A percentile compares a stretch with the other conserved stretches of the same genome.
Evolutionary conservation across 1,140 invertebrate genomes (phyloP).

Genomic region (Leptinotarsa lineolata): DNA sequence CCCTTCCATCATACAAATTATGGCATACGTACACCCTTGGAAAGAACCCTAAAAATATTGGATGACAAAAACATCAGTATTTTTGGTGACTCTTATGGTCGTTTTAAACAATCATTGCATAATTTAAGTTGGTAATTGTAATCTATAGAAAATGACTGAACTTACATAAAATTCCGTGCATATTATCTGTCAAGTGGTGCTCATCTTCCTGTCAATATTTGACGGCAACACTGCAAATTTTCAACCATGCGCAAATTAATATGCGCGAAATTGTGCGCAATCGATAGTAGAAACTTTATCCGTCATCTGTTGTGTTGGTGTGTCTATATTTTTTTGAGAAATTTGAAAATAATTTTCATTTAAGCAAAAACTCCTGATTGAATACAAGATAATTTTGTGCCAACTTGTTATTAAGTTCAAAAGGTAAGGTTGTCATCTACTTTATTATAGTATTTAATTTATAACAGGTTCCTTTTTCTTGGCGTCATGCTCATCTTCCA

Average conservation of each 20-base stretch:
- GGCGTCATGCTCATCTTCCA: slow-evolving; percentile 19
- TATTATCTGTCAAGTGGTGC: too few species aligned
- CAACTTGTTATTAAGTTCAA: neutral
- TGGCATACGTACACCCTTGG: too few species aligned
- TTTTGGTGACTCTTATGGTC: too few species aligned
- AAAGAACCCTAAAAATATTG: too few species aligned
- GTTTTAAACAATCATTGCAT: too few species aligned
- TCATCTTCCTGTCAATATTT: too few species aligned
- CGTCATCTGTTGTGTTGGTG: slow-evolving; percentile 25
- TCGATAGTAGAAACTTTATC: slow-evolving; percentile 17
- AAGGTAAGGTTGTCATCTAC: slow-evolving; percentile 22
- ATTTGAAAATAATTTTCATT: slow-evolving; percentile 10
- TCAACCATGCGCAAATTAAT: neutral
- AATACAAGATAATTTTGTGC: slow-evolving; percentile 9
- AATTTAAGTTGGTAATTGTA: too few species aligned
- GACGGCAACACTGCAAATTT: too few species aligned
- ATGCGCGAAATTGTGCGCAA: slow-evolving; percentile 14
- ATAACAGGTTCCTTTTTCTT: slow-evolving; percentile 14
- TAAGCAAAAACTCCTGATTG: slow-evolving; percentile 4
- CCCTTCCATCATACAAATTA: too few species aligned
- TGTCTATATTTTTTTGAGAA: slow-evolving; percentile 20
- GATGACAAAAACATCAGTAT: too few species aligned
- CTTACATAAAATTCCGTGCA: too few species aligned
- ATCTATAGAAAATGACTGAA: too few species aligned
- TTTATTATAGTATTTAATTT: slow-evolving; percentile 14